Evolutionary conservation across 2,797 vertebrate genomes (phyloP), one percentile per base, ranked within the genome.

Genomic region (Diplodus puntazzo): DNA sequence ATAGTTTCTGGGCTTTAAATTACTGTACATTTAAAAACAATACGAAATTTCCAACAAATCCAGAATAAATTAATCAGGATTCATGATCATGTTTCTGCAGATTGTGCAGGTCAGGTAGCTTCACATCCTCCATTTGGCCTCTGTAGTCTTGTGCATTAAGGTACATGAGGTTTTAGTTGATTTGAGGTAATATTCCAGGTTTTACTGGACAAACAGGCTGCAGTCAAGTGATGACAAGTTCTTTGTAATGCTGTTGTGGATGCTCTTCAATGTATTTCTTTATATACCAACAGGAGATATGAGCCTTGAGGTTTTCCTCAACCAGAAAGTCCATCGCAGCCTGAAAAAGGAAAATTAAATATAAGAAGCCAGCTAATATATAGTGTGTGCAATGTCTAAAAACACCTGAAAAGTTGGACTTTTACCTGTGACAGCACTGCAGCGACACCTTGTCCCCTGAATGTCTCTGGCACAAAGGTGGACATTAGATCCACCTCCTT

Each of bases 241-340:
- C 69, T 61, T 92, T 75, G 25, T 93, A 94, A 17, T 11, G 30
- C 11, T 76, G 75, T 4, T 45, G 70, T 2, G 92, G 92, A 25
- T 94, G 83, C 1, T 94, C 88, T 0, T 92, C 61, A 0, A 95
- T 75, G 76, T 93, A 95, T 84, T 94, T 94, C 82, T 93, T 81
- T 14, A 95, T 94, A 79, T 95, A 96, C 94, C 92, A 94, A 59
- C 95, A 96, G 34, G 91, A 95, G 23, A 95, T 67, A 1, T 27
- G 91, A 48, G 94, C 93, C 84, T 88, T 93, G 5, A 96, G 81
- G 45, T 92, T 85, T 61, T 95, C 93, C 75, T 95, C 87, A 2
- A 91, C 81, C 57, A 96, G 60, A 20, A 95, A 96, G 76, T 95
- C 92, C 81, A 96, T 49, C 21, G 95, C 95, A 52, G 94, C 93